Conservation (phyloP, 2,888 invertebrate genomes). For the Tinea trinotella region DNA sequence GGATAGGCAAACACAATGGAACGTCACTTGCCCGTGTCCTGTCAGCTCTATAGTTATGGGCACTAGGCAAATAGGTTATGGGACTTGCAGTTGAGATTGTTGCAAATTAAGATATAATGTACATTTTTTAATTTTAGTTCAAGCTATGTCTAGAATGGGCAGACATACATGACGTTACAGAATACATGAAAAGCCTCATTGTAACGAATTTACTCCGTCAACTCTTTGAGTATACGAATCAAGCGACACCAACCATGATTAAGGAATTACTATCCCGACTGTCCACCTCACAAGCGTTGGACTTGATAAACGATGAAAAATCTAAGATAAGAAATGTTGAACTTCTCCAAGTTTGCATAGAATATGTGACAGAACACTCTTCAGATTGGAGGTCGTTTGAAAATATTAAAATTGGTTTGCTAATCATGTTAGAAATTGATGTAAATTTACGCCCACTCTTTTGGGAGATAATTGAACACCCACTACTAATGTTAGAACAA, state of each 20-base stretch:
- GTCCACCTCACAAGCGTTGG: constrained; percentile 70
- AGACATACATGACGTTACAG: constrained; percentile 73
- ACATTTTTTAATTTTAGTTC: constrained; percentile 48
- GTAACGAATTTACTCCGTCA: constrained; percentile 68
- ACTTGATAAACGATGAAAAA: constrained; percentile 76
- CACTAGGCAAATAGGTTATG: neutral
- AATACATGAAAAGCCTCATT: constrained; percentile 68
- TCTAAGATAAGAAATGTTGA: constrained; percentile 74
- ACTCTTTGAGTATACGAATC: constrained; percentile 66
- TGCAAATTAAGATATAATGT: neutral
- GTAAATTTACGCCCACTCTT: constrained; percentile 70
- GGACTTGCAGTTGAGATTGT: too few relatives aligned
- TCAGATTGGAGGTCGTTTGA: constrained; percentile 66
- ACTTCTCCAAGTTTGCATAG: constrained; percentile 75
- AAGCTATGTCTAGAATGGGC: constrained; percentile 80
- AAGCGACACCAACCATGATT: constrained; percentile 53
- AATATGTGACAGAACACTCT: constrained; percentile 71
- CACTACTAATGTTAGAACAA: constrained; percentile 86
- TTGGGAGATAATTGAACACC: constrained; percentile 77
- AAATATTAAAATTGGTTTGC: constrained; percentile 77
- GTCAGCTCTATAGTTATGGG: too few relatives aligned
- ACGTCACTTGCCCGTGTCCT: too few relatives aligned
- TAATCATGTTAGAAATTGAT: constrained; percentile 76
- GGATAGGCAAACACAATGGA: too few relatives aligned
- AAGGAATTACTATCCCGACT: constrained; percentile 73